Conservation (phyloP, 2,888 invertebrate genomes). For the Lepidochrysops patricia region DNA sequence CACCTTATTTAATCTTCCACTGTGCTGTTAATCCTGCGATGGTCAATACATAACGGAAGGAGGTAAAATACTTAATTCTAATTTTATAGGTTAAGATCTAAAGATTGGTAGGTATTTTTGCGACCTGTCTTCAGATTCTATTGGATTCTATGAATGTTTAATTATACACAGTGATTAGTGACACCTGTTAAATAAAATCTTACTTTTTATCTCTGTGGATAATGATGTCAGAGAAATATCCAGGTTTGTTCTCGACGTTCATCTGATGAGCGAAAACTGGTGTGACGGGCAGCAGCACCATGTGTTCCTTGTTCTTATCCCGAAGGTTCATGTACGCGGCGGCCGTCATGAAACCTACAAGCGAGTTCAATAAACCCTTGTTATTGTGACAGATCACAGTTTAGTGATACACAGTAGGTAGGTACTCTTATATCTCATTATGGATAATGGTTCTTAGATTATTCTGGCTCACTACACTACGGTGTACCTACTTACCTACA, state of each 20-base stretch:
- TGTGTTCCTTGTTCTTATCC: constrained; percentile 43
- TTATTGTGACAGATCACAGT: neutral
- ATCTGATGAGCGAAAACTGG: constrained; percentile 74
- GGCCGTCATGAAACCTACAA: constrained; percentile 75
- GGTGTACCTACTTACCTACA: too few species aligned
- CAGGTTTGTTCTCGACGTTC: constrained; percentile 65
- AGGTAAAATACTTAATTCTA: neutral
- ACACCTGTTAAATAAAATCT: constrained; percentile 25
- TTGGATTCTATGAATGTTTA: too few species aligned
- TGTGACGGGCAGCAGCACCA: constrained; percentile 73
- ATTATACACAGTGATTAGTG: too few species aligned
- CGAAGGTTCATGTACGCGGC: constrained; percentile 68
- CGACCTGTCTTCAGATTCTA: neutral
- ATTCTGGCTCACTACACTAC: neutral
- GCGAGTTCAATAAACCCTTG: constrained; percentile 11
- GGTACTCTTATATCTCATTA: constrained; percentile 1
- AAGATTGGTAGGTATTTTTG: too few species aligned
- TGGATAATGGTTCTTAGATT: neutral
- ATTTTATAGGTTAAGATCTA: too few species aligned
- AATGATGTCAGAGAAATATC: constrained; percentile 77
- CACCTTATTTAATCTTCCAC: neutral
- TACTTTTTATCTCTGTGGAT: constrained; percentile 75
- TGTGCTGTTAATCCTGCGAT: neutral
- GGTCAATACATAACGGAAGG: neutral
- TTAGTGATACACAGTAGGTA: too few species aligned